These are phyloP conservation scores for Nasonovia ribisnigri DNA, from an alignment of 2,888 invertebrate genomes.

Conservation along the genomic window DNA sequence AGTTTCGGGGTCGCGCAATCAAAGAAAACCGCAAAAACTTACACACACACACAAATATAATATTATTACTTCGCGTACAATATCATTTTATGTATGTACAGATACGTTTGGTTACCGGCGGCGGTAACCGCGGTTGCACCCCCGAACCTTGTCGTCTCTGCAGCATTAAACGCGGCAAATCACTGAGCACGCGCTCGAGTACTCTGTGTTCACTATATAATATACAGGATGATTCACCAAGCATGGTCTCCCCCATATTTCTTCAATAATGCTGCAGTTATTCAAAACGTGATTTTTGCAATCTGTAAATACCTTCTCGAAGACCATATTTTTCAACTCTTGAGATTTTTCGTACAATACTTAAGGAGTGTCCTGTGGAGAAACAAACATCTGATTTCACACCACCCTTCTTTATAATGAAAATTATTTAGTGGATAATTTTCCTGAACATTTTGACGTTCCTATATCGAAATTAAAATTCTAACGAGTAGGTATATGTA, in stretches of 20 bases:
- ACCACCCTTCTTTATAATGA: not conserved
- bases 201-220: not conserved
- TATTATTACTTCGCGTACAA: not conserved
- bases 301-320: not conserved
- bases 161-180: not conserved
- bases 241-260: not conserved
- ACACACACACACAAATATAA: not conserved
- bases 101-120: not conserved
- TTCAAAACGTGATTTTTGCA: not conserved
- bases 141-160: not conserved
- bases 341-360: not conserved
- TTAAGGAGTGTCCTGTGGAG: not conserved
- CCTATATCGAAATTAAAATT: not conserved
- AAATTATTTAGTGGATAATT: not conserved
- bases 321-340: not conserved
- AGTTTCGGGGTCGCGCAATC: not conserved
- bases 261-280: not conserved
- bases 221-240: not conserved
- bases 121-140: not conserved
- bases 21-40: not conserved
- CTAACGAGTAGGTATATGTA: not conserved
- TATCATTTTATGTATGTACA: not conserved
- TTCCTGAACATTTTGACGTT: not conserved
- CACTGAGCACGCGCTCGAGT: not conserved
- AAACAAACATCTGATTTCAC: not conserved